Conservation (phyloP, 2,888 invertebrate species). For the Antheraea yamamai region DNA sequence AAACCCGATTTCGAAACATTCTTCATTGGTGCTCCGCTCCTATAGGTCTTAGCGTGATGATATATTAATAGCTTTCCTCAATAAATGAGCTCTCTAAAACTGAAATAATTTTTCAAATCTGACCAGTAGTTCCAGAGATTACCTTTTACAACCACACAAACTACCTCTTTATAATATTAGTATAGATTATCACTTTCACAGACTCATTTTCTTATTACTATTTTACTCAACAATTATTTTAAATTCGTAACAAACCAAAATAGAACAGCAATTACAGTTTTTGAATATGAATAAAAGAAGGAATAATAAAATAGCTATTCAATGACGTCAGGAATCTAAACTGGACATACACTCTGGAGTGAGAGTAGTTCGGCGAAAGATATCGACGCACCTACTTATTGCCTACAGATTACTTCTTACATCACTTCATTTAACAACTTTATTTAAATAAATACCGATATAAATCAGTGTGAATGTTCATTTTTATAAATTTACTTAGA, state of each 20-base stretch:
- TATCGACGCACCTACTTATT: slow-evolving; percentile 16
- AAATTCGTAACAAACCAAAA: neutral
- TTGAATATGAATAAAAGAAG: neutral
- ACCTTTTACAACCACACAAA: too few relatives aligned
- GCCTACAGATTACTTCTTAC: slow-evolving; percentile 20
- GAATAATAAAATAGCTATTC: neutral
- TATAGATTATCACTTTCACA: neutral
- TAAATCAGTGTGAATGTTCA: slow-evolving; percentile 7
- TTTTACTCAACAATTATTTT: neutral
- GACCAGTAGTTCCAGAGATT: too few relatives aligned
- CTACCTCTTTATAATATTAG: too few relatives aligned
- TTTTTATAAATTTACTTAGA: slow-evolving; percentile 5
- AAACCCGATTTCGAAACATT: too few relatives aligned
- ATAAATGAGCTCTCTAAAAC: too few relatives aligned
- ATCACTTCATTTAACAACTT: slow-evolving; percentile 18
- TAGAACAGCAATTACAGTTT: neutral
- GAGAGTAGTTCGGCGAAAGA: slow-evolving; percentile 21
- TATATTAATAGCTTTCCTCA: too few relatives aligned
- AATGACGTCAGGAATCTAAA: slow-evolving; percentile 17
- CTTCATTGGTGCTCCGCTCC: too few relatives aligned
- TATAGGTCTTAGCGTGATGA: too few relatives aligned
- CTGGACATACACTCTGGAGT: slow-evolving; percentile 19
- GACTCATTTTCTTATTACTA: neutral
- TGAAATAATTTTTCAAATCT: too few relatives aligned
- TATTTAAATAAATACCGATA: slow-evolving; percentile 15